Evolutionary conservation across 2,888 invertebrate genomes (phyloP), one percentile per base, ranked within the genome.

Genomic region (Atrina japonica): DNA sequence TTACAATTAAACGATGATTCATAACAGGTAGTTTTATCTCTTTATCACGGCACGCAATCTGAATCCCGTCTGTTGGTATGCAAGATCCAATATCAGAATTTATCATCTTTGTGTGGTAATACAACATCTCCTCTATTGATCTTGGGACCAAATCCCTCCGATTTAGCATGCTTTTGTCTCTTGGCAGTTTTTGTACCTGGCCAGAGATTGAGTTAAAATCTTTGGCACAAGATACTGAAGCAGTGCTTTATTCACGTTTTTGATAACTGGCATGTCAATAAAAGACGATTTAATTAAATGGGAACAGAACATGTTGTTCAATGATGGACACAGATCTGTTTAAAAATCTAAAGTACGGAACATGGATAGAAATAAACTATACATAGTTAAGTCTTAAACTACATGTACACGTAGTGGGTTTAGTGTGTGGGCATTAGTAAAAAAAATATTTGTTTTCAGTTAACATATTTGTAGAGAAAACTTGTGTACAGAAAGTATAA

Each of bases 1-100:
- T 35, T 56, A 40, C 56, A 56, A 56, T 56, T 56, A 56, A 56
- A 59, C 45, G 59, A 43, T 59, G 59, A 59, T 45, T 59, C 59
- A 59, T 45, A 25, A 25, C 27, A 18, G 27, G 18, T 18, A 45
- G n/a, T 18, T 30, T 30, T 61, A 61, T 61, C 61, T 49, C 49
- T 41, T 35, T 49, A 61, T 61, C 61, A 18, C 5, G 18, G 3
- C 49, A 14, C 18, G n/a, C 61, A 30, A 47, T 49, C 49, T 21
- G 61, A 49, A 61, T 61, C 61, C 35, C 35, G 47, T 23, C 21
- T 61, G 11, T 16, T 23, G 60, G 47, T 61, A 61, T 35, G 60
- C 35, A 18, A 49, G 29, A 30, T 49, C 23, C 49, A 49, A 49
- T 61, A 61, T 61, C 61, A 16, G 35, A 29, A 61, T 61, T 52